A percentile compares a stretch with the other conserved stretches of the same genome.
These are phyloP conservation scores for Dasysyrphus tricinctus DNA, from an alignment of 2,888 invertebrate genomes.

Conservation along the genomic window DNA sequence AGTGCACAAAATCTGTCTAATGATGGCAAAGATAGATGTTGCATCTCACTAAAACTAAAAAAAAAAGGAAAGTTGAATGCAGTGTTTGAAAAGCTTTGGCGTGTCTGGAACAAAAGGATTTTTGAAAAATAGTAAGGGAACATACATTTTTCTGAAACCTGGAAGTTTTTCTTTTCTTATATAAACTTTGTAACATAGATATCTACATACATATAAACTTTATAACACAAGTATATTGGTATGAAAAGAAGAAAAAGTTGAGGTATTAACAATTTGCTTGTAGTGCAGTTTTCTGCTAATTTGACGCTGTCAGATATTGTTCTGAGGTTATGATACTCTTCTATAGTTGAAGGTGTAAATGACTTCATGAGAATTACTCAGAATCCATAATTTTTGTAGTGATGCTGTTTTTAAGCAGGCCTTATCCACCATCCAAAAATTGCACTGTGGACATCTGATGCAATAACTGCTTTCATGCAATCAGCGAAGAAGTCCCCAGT, in stretches of 20 bases:
- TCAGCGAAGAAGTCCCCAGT: too few species aligned
- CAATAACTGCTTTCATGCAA: too few species aligned
- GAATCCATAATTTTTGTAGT: too few species aligned
- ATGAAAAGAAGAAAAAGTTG: neutral
- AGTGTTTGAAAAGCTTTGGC: slow-evolving; percentile 43
- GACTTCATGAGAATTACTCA: too few species aligned
- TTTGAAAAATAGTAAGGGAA: slow-evolving; percentile 24
- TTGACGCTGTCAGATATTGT: too few species aligned
- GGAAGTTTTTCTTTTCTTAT: neutral
- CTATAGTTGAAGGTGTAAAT: too few species aligned
- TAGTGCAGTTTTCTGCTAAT: too few species aligned
- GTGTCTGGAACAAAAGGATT: slow-evolving; percentile 62
- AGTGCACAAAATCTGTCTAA: slow-evolving; percentile 43
- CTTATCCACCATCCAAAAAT: too few species aligned
- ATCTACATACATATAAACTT: neutral
- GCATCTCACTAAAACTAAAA: slow-evolving; percentile 8
- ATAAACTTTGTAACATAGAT: neutral
- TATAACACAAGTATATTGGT: neutral
- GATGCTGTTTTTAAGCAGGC: too few species aligned
- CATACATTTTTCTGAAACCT: slow-evolving; percentile 31
- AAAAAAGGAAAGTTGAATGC: neutral
- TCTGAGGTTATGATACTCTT: too few species aligned
- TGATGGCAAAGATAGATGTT: slow-evolving; percentile 60
- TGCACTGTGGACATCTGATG: too few species aligned
- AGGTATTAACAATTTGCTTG: neutral